phyloP scores from a whole-genome alignment of 1,140 invertebrate genomes.

The Lepidostoma basale region DNA sequence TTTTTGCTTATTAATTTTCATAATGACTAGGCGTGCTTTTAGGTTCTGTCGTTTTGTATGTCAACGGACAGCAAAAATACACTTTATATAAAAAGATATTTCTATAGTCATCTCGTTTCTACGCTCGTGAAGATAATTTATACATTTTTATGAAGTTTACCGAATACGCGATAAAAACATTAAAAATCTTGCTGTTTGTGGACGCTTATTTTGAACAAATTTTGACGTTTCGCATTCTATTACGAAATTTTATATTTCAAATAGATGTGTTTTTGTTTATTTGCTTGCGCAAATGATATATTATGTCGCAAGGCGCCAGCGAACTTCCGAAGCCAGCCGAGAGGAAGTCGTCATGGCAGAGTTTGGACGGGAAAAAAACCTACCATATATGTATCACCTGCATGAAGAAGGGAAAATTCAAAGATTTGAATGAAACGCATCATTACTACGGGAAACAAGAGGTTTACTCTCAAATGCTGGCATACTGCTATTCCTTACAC shows the following conservation, averaged over 20 bases:
- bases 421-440: neutral
- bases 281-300: neutral
- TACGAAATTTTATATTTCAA: neutral
- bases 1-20: neutral
- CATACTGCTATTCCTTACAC: neutral
- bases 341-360: neutral
- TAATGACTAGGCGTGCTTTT: neutral
- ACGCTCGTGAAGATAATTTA: neutral
- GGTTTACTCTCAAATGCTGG: conserved; percentile 7
- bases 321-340: neutral
- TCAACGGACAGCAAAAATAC: neutral
- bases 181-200: neutral
- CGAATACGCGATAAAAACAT: neutral
- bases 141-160: neutral
- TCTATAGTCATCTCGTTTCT: neutral
- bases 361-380: neutral
- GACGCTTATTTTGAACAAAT: neutral
- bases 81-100: neutral
- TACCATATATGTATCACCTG: conserved; percentile 2
- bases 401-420: conserved; percentile 18
- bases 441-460: conserved; percentile 7
- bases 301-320: neutral
- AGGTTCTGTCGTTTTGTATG: neutral
- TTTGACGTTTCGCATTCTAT: conserved; percentile 12
- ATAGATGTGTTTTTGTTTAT: neutral